phyloP scores from a whole-genome alignment of 2,113 vertebrate genomes.

The Pelusios castaneus region DNA sequence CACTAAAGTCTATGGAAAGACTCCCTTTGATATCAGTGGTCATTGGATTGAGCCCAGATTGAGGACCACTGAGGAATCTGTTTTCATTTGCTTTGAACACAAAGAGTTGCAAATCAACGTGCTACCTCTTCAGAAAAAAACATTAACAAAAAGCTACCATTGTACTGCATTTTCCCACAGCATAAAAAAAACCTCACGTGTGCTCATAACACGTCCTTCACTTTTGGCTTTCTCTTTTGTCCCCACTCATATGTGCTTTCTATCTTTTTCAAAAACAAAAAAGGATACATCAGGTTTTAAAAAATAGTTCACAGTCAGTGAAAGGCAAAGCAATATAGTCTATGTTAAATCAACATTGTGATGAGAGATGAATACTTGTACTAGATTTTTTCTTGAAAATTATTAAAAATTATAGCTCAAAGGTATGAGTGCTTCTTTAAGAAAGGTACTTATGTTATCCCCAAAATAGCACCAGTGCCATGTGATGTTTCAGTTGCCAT shows the following conservation, averaged over 20 bases:
- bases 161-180: background rate
- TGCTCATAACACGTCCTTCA: background rate
- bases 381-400: conserved; percentile 59
- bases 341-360: background rate
- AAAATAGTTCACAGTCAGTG: background rate
- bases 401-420: conserved; percentile 73
- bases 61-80: background rate
- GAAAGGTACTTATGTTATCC: conserved; percentile 83
- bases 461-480: conserved; percentile 82
- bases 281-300: background rate
- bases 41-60: background rate
- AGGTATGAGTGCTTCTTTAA: conserved; percentile 82
- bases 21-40: background rate
- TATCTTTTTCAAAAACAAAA: conserved; percentile 7
- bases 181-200: background rate
- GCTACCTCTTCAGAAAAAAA: background rate
- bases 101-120: background rate
- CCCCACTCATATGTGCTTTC: conserved; percentile 1
- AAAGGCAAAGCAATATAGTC: conserved; percentile 17
- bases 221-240: background rate
- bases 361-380: conserved; percentile 38
- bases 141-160: background rate
- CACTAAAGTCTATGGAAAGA: background rate
- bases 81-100: background rate
- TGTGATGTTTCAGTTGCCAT: conserved; percentile 85